Base-by-base conservation (phyloP, 2,888 invertebrate genomes). In the Troides helena region DNA sequence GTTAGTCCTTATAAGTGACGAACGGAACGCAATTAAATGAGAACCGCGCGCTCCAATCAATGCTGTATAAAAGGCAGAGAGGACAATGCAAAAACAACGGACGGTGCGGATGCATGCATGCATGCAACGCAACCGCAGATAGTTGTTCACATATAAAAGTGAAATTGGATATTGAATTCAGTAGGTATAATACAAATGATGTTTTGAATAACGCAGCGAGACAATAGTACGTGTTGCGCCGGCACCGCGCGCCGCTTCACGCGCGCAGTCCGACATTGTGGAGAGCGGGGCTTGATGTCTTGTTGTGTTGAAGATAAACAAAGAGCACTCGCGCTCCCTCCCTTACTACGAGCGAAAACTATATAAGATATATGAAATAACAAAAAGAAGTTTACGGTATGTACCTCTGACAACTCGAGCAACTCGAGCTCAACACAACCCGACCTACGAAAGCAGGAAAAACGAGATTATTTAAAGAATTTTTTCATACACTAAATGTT, bases 121-220 rank as follows among this genome's bases (percentile, higher is more conserved):
- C 21, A 21, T 21, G 21, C 21, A 21, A 21, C 21, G 21, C 21
- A 0, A 57, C 62, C 36, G 62, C 50, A 58, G 57, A 17, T 58
- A 50, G 66, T 30, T 30, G 30, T 59, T 53, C 50, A 39, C 58
- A 66, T 57, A 61, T 62, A 65, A 69, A 69, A 66, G 58, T 66
- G 65, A 59, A 70, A 70, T 65, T 58, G 65, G 65, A 65, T 65
- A 69, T 69, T 57, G 69, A 62, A 66, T 70, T 62, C 50, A 59
- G 62, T 63, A 46, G 2, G 2, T 46, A 30, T 30, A 30, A 30
- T 30, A 66, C 59, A 59, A 59, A 62, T 53, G 57, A 39, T 39
- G 56, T 53, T 62, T 62, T 67, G 61, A 67, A 62, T 62, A 25
- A 64, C 56, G 36, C 36, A 36, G 59, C 21, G 53, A 66, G 66